Conservation (phyloP, 2,888 invertebrate genomes). For the Eurois occulta region DNA sequence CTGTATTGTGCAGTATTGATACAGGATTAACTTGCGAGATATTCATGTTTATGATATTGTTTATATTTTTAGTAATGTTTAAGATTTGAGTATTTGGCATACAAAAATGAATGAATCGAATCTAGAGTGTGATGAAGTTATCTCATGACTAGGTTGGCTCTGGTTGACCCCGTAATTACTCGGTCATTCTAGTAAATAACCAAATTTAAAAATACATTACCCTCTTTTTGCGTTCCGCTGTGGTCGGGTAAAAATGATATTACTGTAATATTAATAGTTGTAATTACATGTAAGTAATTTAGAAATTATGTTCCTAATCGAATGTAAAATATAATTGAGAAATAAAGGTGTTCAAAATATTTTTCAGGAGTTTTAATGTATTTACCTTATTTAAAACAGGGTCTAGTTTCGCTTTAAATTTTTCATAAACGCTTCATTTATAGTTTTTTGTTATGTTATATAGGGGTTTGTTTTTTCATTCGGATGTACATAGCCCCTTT, state of each 20-base stretch:
- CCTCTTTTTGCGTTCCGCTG: not conserved
- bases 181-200: too few species aligned
- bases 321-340: constrained; percentile 34
- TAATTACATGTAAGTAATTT: constrained; percentile 43
- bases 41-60: not conserved
- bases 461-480: too few species aligned
- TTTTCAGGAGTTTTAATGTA: not conserved
- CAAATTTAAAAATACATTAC: not conserved
- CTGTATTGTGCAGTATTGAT: not conserved
- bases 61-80: not conserved
- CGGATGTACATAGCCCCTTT: too few species aligned
- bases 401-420: not conserved
- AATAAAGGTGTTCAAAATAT: constrained; percentile 39
- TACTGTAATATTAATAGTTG: constrained; percentile 15
- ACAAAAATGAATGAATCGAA: not conserved
- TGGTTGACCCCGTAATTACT: not conserved
- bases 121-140: too few species aligned
- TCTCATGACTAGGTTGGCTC: not conserved
- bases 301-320: constrained; percentile 36
- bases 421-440: not conserved
- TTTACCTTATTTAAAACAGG: not conserved
- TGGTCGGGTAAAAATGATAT: constrained; percentile 28
- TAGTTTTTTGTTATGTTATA: not conserved
- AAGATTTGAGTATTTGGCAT: not conserved
- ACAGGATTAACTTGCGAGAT: too few species aligned